Evolutionary conservation across 2,113 vertebrate genomes (phyloP), one percentile per base, ranked within the genome.

Genomic region (Numida meleagris): DNA sequence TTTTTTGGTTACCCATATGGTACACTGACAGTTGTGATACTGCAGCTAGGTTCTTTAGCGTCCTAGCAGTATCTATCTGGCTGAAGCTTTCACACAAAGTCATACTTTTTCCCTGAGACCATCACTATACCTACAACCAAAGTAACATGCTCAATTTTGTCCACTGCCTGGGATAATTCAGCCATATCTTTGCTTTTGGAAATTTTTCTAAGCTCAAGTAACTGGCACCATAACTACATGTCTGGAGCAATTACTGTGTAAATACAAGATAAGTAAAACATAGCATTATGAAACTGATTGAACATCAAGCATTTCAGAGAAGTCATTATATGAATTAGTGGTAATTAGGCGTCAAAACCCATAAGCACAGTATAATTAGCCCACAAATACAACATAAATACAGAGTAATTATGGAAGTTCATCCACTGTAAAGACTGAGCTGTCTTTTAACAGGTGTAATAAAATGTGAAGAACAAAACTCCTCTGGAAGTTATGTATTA

Each of bases 341-440:
- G 66, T 58, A 92, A 94, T 80, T 93, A 89, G 43, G 67, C 89
- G 78, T 91, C 78, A 95, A 92, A 96, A 72, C 33, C 40, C 27
- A 29, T 72, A 81, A 63, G 61, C 55, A 73, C 36, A 45, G 55
- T 70, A 92, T 90, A 84, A 96, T 89, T 96, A 76, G 75, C 33
- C 34, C 16, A 58, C 9, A 84, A 76, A 89, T 53, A 67, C 20
- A 93, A 81, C 5, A 9, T 14, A 76, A 58, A 82, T 53, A 51
- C 23, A 58, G 34, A 86, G 16, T 78, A 90, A 86, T 87, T 61
- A 76, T 25, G 61, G 27, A 86, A 79, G 53, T 79, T 94, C 53
- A 58, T 61, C 53, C 10, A 36, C 46, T 45, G 25, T 24, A 82
- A 75, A 84, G 66, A 68, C 0, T 78, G 40, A 92, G 20, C 31